A percentile compares a stretch with the other conserved stretches of the same genome.
These are phyloP conservation scores for Syndactyla subalaris DNA, from an alignment of 2,797 vertebrate species.

Conservation along the genomic window DNA sequence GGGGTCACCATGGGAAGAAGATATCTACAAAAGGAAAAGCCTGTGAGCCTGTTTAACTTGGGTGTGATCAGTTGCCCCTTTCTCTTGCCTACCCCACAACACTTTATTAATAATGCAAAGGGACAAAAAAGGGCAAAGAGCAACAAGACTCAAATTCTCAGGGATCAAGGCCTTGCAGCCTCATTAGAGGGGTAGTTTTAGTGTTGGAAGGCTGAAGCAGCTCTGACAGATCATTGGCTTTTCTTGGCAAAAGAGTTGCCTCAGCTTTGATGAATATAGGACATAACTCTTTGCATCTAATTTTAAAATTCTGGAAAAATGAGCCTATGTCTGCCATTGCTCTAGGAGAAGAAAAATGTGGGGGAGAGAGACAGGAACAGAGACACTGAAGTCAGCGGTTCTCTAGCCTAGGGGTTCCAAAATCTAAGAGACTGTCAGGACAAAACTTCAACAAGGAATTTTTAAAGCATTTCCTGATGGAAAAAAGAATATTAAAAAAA, in stretches of 20 bases:
- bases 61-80: not conserved
- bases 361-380: not conserved
- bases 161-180: not conserved
- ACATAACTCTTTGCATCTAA: not conserved
- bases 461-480: not conserved
- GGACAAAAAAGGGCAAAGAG: not conserved
- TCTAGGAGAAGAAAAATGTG: conserved; percentile 16
- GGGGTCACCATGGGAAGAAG: not conserved
- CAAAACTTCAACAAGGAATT: not conserved
- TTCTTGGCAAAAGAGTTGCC: not conserved
- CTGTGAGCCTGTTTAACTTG: not conserved
- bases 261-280: not conserved
- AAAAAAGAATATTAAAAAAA: not conserved
- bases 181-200: not conserved
- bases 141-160: not conserved
- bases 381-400: not conserved
- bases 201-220: not conserved
- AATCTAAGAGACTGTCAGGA: not conserved
- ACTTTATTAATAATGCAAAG: not conserved
- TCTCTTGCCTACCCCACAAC: not conserved
- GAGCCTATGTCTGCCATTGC: not conserved
- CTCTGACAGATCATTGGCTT: not conserved
- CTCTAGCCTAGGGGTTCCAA: not conserved
- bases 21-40: not conserved
- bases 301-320: conserved; percentile 52